Evolutionary conservation across 2,797 vertebrate species (phyloP).

Genomic region (Aselliscus stoliczkanus): DNA sequence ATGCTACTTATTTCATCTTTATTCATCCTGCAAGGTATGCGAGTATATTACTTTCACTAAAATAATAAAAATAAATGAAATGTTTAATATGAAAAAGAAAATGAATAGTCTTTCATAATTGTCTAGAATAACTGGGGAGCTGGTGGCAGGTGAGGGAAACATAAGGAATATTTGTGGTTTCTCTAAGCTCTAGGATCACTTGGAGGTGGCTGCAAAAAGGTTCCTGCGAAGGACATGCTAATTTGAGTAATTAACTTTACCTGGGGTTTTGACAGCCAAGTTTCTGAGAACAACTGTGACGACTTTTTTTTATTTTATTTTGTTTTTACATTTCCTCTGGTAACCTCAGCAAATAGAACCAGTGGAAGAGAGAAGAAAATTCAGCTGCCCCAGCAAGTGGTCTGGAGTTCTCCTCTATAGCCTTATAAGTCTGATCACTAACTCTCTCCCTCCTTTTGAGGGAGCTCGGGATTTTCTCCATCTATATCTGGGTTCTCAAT

Average conservation of each 20-base stretch:
- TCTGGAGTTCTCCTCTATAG: background rate
- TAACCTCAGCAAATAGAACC: background rate
- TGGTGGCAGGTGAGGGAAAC: background rate
- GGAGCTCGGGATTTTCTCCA: background rate
- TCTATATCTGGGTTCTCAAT: background rate
- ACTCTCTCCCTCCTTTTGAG: background rate
- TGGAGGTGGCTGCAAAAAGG: background rate
- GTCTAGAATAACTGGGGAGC: background rate
- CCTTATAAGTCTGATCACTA: background rate
- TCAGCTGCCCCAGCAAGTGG: background rate
- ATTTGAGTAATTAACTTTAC: background rate
- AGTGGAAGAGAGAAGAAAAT: background rate
- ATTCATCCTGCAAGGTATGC: conserved; percentile 46
- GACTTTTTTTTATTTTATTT: background rate
- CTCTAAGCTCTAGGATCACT: background rate
- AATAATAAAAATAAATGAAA: conserved; percentile 72
- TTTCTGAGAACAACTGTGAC: background rate
- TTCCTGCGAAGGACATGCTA: background rate
- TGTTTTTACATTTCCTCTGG: background rate
- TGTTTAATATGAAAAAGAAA: conserved; percentile 56
- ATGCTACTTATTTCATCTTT: conserved; percentile 41
- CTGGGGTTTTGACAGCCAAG: background rate
- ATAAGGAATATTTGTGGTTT: background rate
- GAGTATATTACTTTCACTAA: conserved; percentile 63
- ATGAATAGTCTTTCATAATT: background rate